Evolutionary conservation across 2,888 invertebrate species (phyloP), one percentile per base, ranked within the genome.

Genomic region (Beris morrisii): DNA sequence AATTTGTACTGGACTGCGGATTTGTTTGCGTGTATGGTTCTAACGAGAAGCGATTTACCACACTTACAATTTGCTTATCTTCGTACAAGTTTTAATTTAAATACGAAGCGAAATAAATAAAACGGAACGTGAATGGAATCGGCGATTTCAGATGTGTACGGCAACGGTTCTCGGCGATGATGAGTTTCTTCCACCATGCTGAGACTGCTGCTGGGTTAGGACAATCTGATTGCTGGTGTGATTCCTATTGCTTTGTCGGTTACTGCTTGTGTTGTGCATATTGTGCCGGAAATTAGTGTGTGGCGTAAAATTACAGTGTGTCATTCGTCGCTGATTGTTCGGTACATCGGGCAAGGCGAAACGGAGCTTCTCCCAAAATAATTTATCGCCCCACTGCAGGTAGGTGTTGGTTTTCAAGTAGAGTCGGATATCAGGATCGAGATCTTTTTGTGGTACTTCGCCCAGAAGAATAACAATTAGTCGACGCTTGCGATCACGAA

Each of bases 361-460:
- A 78, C 92, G 88, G 70, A 97, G 83, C 82, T 96, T 95, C 79
- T 95, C 93, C 97, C 97, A 97, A 83, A 97, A 97, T 76, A 93
- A 87, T 77, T 92, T 90, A 81, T 97, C 96, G 72, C 93, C 93
- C 91, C 93, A 94, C 81, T 92, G 91, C 76, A 97, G 87, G 78
- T 92, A 91, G 71, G 93, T 93, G 82, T 94, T 93, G 70, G 93
- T 91, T 79, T 95, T 92, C 75, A 97, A 85, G 82, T 94, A 94
- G 75, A 93, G 86, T 73, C 93, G 86, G 73, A 97, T 84, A 82
- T 96, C 96, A 63, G 92, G 90, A 83, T 96, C 96, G 68, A 96
- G 86, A 78, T 95, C 93, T 75, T 92, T 87, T 74, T 91, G 90
- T 69, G 93, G 92, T 72, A 96, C 86, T 77, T 95, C 94, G 67